A percentile compares a stretch with the other conserved stretches of the same genome.
phyloP scores from a whole-genome alignment of 2,888 invertebrate genomes.

The Xestia rhomboidea region DNA sequence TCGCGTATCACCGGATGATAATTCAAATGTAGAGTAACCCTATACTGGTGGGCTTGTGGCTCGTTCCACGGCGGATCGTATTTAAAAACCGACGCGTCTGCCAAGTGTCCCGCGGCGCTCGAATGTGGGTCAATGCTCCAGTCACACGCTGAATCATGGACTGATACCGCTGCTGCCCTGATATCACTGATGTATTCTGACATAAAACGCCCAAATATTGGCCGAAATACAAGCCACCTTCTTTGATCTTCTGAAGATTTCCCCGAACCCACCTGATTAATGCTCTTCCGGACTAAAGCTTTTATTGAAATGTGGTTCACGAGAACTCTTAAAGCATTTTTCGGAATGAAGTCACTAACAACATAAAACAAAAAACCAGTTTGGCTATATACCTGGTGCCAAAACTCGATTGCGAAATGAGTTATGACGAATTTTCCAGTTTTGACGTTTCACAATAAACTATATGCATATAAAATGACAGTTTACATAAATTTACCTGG shows the following conservation, averaged over 20 bases:
- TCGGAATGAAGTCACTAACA: neutral
- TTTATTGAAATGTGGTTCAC: slow-evolving; percentile 28
- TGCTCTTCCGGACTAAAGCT: slow-evolving; percentile 42
- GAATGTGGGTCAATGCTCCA: slow-evolving; percentile 89
- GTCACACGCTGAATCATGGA: slow-evolving; percentile 72
- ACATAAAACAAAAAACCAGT: neutral
- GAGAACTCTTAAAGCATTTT: slow-evolving; percentile 23
- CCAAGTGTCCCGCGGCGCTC: slow-evolving; percentile 82
- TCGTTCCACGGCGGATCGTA: slow-evolving; percentile 71
- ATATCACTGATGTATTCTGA: slow-evolving; percentile 52
- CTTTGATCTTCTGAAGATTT: slow-evolving; percentile 59
- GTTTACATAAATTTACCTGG: neutral
- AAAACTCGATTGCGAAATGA: slow-evolving; percentile 5
- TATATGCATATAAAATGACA: neutral
- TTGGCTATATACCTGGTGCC: neutral
- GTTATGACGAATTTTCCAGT: neutral
- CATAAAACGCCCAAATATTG: slow-evolving; percentile 59
- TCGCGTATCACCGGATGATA: slow-evolving; percentile 56
- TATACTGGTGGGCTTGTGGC: slow-evolving; percentile 53
- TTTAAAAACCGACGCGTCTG: slow-evolving; percentile 82
- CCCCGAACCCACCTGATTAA: slow-evolving; percentile 35
- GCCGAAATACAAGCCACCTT: slow-evolving; percentile 31
- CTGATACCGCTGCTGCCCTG: slow-evolving; percentile 59
- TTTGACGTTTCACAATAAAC: slow-evolving; percentile 5
- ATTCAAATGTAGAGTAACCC: slow-evolving; percentile 66